Conservation (phyloP, 2,888 invertebrate species). For the Pseudoips prasinana region DNA sequence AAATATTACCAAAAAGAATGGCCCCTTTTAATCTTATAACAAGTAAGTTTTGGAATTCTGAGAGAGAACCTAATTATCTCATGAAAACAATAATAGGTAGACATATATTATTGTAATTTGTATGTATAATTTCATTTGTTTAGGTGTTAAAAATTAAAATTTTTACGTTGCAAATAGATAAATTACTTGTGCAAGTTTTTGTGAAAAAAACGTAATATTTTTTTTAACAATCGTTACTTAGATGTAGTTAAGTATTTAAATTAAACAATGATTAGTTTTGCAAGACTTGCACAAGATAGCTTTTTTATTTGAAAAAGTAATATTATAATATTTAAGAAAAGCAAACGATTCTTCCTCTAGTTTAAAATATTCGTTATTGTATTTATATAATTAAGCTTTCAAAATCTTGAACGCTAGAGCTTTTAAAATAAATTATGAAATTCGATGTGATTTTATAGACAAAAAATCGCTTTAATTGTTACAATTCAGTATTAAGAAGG, state of each 20-base stretch:
- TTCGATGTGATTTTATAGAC: slow-evolving; percentile 18
- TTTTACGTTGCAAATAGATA: slow-evolving; percentile 16
- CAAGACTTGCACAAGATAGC: slow-evolving; percentile 22
- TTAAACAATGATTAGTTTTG: slow-evolving; percentile 8
- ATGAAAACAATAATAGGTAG: slow-evolving; percentile 42
- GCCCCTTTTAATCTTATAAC: slow-evolving; percentile 25
- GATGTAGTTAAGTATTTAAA: too few relatives aligned
- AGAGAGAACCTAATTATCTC: slow-evolving; percentile 49
- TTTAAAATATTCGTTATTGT: slow-evolving; percentile 23
- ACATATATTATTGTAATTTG: slow-evolving; percentile 25
- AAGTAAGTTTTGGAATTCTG: slow-evolving; percentile 29
- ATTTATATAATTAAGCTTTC: slow-evolving; percentile 15
- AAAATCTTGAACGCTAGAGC: slow-evolving; percentile 21
- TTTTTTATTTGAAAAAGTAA: slow-evolving; percentile 9
- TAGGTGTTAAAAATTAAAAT: slow-evolving; percentile 9
- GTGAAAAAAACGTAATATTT: slow-evolving; percentile 6
- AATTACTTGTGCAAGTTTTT: slow-evolving; percentile 27
- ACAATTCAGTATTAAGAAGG: slow-evolving; percentile 35
- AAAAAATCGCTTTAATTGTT: slow-evolving; percentile 24
- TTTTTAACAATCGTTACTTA: slow-evolving; percentile 10
- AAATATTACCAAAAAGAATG: slow-evolving; percentile 17
- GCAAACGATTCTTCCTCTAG: slow-evolving; percentile 25
- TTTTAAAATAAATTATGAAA: slow-evolving; percentile 20
- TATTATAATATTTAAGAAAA: slow-evolving; percentile 6
- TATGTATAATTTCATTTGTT: slow-evolving; percentile 23